Percentiles rank a stretch among this genome's conserved stretches.
These are phyloP conservation scores for Caenorhabditis panamensis DNA, from an alignment of 2,888 invertebrate species.

Conservation along the genomic window DNA sequence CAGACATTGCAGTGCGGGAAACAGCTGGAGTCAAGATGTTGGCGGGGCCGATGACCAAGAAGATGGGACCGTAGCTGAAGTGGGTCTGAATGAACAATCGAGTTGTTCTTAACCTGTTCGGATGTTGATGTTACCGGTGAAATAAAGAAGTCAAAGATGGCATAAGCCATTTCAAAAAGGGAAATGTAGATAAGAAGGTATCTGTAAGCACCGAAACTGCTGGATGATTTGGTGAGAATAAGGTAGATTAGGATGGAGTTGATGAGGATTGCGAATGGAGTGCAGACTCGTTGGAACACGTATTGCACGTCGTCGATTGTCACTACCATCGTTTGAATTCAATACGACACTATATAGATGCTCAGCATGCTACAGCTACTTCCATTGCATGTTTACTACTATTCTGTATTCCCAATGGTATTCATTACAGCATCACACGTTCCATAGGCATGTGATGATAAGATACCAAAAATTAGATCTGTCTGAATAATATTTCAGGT, in stretches of 20 bases:
- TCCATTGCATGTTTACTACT: too few species aligned
- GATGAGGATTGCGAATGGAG: not conserved
- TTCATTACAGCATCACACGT: too few species aligned
- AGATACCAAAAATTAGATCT: too few species aligned
- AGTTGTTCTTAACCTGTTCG: not conserved
- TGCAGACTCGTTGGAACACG: not conserved
- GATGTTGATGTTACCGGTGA: not conserved
- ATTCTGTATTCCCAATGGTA: too few species aligned
- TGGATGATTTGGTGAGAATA: slow-evolving; percentile 8
- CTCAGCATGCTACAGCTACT: too few species aligned
- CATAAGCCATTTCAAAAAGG: not conserved
- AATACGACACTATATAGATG: too few species aligned
- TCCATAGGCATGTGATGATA: too few species aligned
- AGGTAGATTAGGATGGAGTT: not conserved
- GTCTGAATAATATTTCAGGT: too few species aligned
- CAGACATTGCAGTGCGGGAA: not conserved
- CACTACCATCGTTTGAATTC: too few species aligned
- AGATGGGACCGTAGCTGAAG: not conserved
- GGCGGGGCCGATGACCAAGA: not conserved
- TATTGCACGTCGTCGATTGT: not conserved
- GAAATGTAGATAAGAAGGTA: slow-evolving; percentile 2
- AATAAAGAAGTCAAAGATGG: not conserved
- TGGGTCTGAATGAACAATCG: not conserved
- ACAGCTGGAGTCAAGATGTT: not conserved
- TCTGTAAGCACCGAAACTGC: not conserved